Base-by-base conservation (phyloP, 2,888 invertebrate genomes). In the Desoria tigrina region DNA sequence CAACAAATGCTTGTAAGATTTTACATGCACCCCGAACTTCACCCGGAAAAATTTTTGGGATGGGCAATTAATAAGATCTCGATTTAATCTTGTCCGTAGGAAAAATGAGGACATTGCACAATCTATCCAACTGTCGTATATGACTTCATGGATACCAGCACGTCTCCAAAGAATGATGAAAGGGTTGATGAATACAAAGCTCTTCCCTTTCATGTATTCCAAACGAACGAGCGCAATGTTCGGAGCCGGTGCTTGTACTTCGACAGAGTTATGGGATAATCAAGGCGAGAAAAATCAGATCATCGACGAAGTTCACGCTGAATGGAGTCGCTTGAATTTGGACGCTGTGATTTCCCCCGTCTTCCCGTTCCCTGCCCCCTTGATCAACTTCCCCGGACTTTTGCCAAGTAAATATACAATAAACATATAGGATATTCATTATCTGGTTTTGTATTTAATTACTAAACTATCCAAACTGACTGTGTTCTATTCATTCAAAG, bases 31-130 rank as follows among this genome's bases (percentile, higher is more conserved):
- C 37, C 14, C n/a, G n/a, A n/a, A n/a, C n/a, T n/a, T n/a, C n/a
- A n/a, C n/a, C n/a, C n/a, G n/a, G n/a, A n/a, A n/a, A n/a, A n/a
- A 21, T 49, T 14, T 49, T 14, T n/a, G 7, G 18, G 7, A n/a
- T 7, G 7, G 49, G 3, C 28, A 16, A n/a, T 6, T 26, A 14
- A 18, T 51, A 32, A 6, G 28, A 37, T 61, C 3, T n/a, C n/a
- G n/a, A n/a, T n/a, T n/a, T n/a, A n/a, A n/a, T 60, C 24, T 37
- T 42, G 18, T 26, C 51, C 62, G 18, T 24, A 75, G 75, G 73
- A 72, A 73, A 63, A 69, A 70, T 18, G 75, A 75, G 65, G 64
- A 71, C 54, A 68, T 75, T 37, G 74, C 73, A 3, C 67, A 73
- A 50, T 64, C 71, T 24, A 69, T 71, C 16, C 65, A 68, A 53